Evolutionary conservation across 2,797 vertebrate genomes (phyloP).

Genomic region (Molothrus aeneus): DNA sequence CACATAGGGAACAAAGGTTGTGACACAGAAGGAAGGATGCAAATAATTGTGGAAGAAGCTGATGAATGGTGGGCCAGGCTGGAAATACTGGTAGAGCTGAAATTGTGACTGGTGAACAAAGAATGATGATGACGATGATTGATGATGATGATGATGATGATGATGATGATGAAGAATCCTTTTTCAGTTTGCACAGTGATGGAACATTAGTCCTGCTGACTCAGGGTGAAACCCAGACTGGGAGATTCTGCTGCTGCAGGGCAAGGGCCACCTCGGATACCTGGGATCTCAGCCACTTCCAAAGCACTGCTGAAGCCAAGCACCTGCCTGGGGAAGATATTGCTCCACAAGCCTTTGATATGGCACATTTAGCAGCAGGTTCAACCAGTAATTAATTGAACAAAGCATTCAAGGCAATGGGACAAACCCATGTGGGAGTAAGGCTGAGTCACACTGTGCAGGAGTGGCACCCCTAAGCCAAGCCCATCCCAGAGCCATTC

Average conservation of each 20-base stretch:
- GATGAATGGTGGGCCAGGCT: background rate
- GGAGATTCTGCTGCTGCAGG: background rate
- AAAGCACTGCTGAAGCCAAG: background rate
- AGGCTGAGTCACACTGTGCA: background rate
- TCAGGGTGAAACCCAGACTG: background rate
- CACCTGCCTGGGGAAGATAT: background rate
- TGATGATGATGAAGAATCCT: background rate
- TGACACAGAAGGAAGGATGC: background rate
- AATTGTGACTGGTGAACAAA: background rate
- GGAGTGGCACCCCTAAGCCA: background rate
- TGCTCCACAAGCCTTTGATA: background rate
- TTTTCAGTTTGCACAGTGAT: background rate
- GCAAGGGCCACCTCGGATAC: background rate
- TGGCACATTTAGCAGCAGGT: slow-evolving; percentile 13
- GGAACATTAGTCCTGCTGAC: slow-evolving; percentile 27
- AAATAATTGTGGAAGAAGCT: background rate
- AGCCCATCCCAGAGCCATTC: background rate
- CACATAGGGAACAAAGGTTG: background rate
- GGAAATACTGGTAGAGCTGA: slow-evolving; percentile 28
- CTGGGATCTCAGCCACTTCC: background rate
- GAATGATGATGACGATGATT: background rate
- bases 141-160: background rate
- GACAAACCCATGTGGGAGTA: background rate
- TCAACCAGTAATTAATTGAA: background rate
- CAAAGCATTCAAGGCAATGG: background rate